phyloP scores from a whole-genome alignment of 2,888 invertebrate genomes.

The Polyommatus icarus region DNA sequence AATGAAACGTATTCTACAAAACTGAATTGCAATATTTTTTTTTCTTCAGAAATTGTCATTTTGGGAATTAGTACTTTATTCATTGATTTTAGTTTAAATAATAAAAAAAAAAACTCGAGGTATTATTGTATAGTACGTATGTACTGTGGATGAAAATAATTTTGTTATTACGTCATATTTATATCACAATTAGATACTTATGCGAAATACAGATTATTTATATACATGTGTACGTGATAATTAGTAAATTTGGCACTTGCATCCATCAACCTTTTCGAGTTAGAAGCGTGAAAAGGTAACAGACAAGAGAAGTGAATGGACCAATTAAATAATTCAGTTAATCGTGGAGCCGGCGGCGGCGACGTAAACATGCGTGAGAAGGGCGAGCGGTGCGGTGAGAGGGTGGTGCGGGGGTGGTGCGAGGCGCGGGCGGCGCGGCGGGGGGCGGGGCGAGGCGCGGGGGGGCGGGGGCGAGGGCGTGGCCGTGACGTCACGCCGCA shows the following conservation, averaged over 20 bases:
- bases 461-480: conserved; percentile 72
- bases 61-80: too few relatives aligned
- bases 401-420: conserved; percentile 57
- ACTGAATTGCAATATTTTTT: background rate
- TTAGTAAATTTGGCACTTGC: conserved; percentile 62
- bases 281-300: conserved; percentile 73
- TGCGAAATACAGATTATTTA: too few relatives aligned
- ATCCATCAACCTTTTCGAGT: conserved; percentile 66
- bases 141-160: too few relatives aligned
- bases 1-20: background rate
- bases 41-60: too few relatives aligned
- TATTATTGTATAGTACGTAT: too few relatives aligned
- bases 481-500: conserved; percentile 70
- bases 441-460: conserved; percentile 64
- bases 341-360: conserved; percentile 73
- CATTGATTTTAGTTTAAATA: too few relatives aligned
- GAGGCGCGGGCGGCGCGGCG: conserved; percentile 62
- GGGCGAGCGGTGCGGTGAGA: conserved; percentile 51
- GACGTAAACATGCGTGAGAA: conserved; percentile 79
- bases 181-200: too few relatives aligned
- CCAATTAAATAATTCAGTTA: conserved; percentile 80
- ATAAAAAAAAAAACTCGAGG: too few relatives aligned
- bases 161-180: too few relatives aligned
- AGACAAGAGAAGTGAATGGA: conserved; percentile 75
- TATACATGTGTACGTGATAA: conserved; percentile 49